These are phyloP conservation scores for Diarsia brunnea DNA, from an alignment of 2,888 invertebrate genomes.

Conservation along the genomic window DNA sequence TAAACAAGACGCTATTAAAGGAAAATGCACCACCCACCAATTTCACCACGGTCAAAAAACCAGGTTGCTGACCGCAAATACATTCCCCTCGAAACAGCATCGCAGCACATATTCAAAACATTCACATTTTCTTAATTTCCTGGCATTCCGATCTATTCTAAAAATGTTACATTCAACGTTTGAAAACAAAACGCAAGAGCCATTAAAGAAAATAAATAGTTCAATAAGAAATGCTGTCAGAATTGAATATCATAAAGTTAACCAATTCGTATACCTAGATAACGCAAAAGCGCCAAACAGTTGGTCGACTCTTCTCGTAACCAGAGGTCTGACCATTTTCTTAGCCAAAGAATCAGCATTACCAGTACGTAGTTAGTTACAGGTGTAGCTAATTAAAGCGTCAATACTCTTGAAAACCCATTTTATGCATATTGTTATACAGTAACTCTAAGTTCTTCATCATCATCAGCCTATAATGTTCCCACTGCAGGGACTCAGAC, in stretches of 20 bases:
- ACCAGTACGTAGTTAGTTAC: no score
- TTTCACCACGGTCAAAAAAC: neutral
- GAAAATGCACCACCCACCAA: slow-evolving; percentile 10
- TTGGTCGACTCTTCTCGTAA: no score
- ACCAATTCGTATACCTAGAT: no score
- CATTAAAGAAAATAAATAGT: neutral
- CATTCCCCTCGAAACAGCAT: slow-evolving; percentile 9
- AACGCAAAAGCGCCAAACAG: no score
- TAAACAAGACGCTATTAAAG: neutral
- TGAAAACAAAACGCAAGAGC: neutral
- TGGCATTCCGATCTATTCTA: slow-evolving; percentile 20
- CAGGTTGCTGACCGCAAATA: slow-evolving; percentile 28
- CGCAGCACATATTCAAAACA: neutral
- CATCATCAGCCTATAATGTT: no score
- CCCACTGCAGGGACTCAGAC: no score
- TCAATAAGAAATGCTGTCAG: neutral
- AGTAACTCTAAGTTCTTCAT: no score
- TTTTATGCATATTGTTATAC: no score
- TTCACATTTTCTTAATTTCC: slow-evolving; percentile 21
- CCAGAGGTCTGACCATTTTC: no score
- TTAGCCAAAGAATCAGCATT: no score
- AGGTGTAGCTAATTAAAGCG: no score
- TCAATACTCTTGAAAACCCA: no score
- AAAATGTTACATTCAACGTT: slow-evolving; percentile 20
- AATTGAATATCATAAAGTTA: neutral